Base-by-base conservation (phyloP, 2,113 vertebrate species). In the Rhadina sibilatrix region DNA sequence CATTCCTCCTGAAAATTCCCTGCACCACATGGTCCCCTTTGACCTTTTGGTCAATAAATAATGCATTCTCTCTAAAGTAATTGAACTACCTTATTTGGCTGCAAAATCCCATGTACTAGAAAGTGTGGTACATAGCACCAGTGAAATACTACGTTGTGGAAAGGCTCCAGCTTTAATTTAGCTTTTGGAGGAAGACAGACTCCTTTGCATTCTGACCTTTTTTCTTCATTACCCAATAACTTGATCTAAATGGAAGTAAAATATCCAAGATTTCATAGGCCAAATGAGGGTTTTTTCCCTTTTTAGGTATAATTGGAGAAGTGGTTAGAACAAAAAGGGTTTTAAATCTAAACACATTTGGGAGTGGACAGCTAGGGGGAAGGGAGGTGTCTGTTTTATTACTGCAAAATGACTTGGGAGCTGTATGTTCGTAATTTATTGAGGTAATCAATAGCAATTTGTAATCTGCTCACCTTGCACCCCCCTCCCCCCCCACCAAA, bases 31-130 rank as follows among this genome's bases (percentile, higher is more conserved):
- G 90, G 57, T 93, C 84, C 92, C 91, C 92, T 96, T 92, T 98
- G 95, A 97, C 97, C 93, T 93, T 97, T 89, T 87, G 49, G 80
- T 97, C 91, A 91, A 97, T 97, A 97, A 97, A 97, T 98, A 96
- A 97, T 96, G 54, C 88, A 93, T 71, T 91, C 74, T 93, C 68
- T 95, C 89, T 33, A 27, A 91, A 88, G 77, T 92, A 86, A 96
- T 91, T 93, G 86, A 94, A 89, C 79, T 65, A 60, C 89, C 59
- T 77, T 89, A 72, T 92, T 96, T 95, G 90, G 77, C 75, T 95
- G 57, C 77, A 96, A 91, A 96, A 94, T 52, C 79, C 59, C 56
- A 49, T 88, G 50, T 89, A 92, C 53, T 72, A 93, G 57, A 95
- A 92, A 88, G 52, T 9, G 4, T 79, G 90, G 89, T 94, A 77